A percentile compares a stretch with the other conserved stretches of the same genome.
Conservation (phyloP, 2,797 vertebrate species). For the Diplodus sargus region DNA sequence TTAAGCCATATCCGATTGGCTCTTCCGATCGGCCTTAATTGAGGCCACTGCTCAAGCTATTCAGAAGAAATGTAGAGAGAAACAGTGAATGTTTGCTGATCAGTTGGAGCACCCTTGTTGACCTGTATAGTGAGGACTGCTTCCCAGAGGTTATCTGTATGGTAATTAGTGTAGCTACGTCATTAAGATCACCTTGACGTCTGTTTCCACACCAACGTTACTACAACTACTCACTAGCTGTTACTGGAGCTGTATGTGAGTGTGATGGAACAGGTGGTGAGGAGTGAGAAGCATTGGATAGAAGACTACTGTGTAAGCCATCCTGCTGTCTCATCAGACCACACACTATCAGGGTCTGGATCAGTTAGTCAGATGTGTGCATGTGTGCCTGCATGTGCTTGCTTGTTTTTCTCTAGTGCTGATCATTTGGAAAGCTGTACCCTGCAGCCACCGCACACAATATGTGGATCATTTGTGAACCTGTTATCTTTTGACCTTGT, state of each 20-base stretch:
- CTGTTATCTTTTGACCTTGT: not conserved
- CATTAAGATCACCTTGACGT: constrained; percentile 29
- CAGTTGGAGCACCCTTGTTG: no score
- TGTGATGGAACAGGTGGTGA: constrained; percentile 51
- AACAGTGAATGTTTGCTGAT: no score
- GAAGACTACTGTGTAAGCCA: constrained; percentile 30
- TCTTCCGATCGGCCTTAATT: no score
- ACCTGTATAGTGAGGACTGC: not conserved
- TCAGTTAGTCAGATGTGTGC: constrained; percentile 8
- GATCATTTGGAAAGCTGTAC: constrained; percentile 22
- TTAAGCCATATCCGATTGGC: no score
- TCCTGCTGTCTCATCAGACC: constrained; percentile 48
- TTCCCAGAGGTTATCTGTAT: not conserved
- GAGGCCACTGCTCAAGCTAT: no score
- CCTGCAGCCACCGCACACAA: not conserved
- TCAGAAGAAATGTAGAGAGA: no score
- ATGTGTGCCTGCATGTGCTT: not conserved
- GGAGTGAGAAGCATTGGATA: constrained; percentile 28
- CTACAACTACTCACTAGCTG: not conserved
- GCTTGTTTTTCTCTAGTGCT: constrained; percentile 19
- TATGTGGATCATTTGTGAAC: constrained; percentile 5
- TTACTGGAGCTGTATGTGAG: constrained; percentile 22
- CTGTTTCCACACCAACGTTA: constrained; percentile 15
- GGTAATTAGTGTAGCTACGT: not conserved
- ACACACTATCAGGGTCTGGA: constrained; percentile 15